Evolutionary conservation across 2,113 vertebrate genomes (phyloP).

Genomic region (Pelecanoides urinatrix): DNA sequence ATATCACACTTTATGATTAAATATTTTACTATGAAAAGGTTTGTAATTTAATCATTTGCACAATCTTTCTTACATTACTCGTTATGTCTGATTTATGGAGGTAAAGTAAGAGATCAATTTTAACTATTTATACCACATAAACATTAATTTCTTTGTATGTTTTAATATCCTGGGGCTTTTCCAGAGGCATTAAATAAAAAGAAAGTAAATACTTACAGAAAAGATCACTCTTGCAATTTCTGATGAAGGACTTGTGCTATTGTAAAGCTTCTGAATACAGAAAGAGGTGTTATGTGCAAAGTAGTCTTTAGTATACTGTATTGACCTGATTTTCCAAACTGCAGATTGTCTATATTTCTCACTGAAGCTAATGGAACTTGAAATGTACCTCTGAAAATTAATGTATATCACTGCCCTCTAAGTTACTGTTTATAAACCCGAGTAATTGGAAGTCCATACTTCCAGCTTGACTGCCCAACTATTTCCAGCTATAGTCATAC

Average conservation of each 20-base stretch:
- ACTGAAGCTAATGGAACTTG: constrained; percentile 11
- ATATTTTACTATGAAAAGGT: neutral
- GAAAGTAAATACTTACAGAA: constrained; percentile 10
- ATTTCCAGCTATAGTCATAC: neutral
- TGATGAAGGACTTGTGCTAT: neutral
- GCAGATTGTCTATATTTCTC: neutral
- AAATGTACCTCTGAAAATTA: constrained; percentile 38
- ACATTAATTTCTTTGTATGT: neutral
- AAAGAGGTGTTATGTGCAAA: neutral
- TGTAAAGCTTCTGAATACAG: neutral
- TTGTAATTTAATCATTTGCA: constrained; percentile 35
- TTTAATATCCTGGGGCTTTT: neutral
- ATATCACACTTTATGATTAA: constrained; percentile 17
- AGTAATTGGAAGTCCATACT: neutral
- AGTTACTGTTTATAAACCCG: constrained; percentile 21
- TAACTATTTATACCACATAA: neutral
- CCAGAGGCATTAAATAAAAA: neutral
- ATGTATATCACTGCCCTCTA: neutral
- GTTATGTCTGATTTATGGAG: neutral
- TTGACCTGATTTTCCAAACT: constrained; percentile 17
- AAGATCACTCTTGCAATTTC: neutral
- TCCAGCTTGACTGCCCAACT: neutral
- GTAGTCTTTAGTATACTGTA: neutral
- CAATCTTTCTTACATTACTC: neutral
- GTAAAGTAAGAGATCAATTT: constrained; percentile 11